Evolutionary conservation across 2,113 vertebrate genomes (phyloP).

Genomic region (Micromys minutus): DNA sequence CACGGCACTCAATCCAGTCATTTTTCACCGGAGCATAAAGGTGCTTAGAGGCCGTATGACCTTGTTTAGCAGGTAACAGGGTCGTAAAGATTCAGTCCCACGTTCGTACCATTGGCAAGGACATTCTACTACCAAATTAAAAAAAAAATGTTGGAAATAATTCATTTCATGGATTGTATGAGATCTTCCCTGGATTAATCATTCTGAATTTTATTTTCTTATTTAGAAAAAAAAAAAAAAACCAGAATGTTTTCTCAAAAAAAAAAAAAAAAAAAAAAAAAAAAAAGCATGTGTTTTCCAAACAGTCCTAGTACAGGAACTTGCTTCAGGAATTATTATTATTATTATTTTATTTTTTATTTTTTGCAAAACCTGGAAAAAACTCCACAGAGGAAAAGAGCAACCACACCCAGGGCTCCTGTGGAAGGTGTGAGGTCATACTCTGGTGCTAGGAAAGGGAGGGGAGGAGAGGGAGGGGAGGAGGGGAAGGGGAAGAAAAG

Average conservation of each 20-base stretch:
- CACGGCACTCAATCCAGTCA: background rate
- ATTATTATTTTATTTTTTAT: background rate
- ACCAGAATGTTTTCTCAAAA: background rate
- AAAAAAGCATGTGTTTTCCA: constrained; percentile 46
- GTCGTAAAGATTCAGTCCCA: background rate
- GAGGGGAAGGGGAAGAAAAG: accelerated
- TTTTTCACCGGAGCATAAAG: background rate
- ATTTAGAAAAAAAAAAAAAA: constrained; percentile 36
- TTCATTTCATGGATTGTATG: background rate
- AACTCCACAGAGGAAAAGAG: background rate
- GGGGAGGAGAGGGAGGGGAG: no score
- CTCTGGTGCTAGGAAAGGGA: background rate
- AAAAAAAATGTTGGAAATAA: background rate
- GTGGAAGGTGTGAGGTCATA: constrained; percentile 39
- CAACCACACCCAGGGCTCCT: background rate
- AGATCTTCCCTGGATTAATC: background rate
- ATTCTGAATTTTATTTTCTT: background rate
- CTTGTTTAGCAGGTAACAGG: background rate
- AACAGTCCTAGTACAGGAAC: background rate
- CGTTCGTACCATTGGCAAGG: background rate
- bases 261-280: background rate
- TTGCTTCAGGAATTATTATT: background rate
- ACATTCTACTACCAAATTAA: background rate
- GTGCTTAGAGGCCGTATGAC: background rate
- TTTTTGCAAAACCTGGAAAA: constrained; percentile 41